Evolutionary conservation across 2,113 vertebrate species (phyloP), one percentile per base, ranked within the genome.

Genomic region (Atractosteus spatula): DNA sequence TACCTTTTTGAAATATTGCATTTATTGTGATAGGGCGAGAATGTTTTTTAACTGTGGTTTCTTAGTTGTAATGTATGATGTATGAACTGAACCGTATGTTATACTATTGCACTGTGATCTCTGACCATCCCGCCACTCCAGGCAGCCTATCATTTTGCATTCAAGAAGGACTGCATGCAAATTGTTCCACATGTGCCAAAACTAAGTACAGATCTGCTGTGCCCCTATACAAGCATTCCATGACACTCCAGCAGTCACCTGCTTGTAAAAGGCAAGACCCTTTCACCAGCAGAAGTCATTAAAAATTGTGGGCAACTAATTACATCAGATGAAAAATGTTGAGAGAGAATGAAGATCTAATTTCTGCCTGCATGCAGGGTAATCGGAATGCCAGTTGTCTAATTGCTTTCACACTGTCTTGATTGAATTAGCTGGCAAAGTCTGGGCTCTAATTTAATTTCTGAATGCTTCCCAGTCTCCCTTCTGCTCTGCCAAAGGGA

Each of bases 321-420:
- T 87, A 82, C 78, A 83, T 73, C 76, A 81, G 85, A 84, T 84
- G 79, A 78, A 78, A 82, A 80, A 85, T 7, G 12, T 71, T 78
- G 75, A 80, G 86, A 87, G 86, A 81, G 80, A 82, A 86, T 87
- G 80, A 87, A 87, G 84, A 77, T 87, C 79, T 84, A 76, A 84
- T 88, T 82, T 87, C 83, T 85, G 84, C 54, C 75, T 54, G 81
- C 74, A 62, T 82, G 68, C 71, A 51, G 77, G 81, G 78, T 86
- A 83, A 85, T 81, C 77, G 73, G 72, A 88, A 90, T 84, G 82
- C 86, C 84, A 88, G 87, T 85, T 78, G 79, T 85, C 83, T 89
- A 90, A 90, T 92, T 86, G 88, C 87, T 87, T 89, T 91, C 84
- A 85, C 89, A 88, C 86, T 85, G 81, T 81, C 84, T 75, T 88